Evolutionary conservation across 2,113 vertebrate genomes (phyloP), one percentile per base, ranked within the genome.

Genomic region (Malurus alboscapulatus): DNA sequence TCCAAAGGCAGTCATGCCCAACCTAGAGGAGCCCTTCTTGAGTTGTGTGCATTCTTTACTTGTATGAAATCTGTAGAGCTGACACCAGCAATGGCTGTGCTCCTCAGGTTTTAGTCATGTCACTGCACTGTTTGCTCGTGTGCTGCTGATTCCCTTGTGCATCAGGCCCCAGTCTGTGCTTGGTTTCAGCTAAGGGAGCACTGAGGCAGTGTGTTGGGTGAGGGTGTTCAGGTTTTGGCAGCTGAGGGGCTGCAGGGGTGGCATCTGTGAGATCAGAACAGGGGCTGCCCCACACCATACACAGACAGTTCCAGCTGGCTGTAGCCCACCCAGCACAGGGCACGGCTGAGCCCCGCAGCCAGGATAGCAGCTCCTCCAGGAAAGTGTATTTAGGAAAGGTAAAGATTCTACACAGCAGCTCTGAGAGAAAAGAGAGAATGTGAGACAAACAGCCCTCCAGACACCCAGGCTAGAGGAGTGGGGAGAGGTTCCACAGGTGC

Each of bases 81-180:
- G 72, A 69, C 47, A 71, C 5, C 32, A 75, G 51, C 55, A 80
- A 13, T 38, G 38, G 12, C 53, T 53, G 20, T 24, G 29, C 25
- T 29, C 29, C 57, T 58, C 38, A 50, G 24, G 20, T 34, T 54
- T 50, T 17, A 47, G 45, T 62, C 0, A 0, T 7, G 7, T 27
- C 0, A 0, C 9, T 22, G 5, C 51, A 30, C 20, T 25, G 3
- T 38, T 54, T 51, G 17, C 45, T 27, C 1, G 0, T 25, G 57
- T 18, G 9, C 67, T 2, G 0, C 25, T 14, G 29, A 21, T 3
- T 5, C 22, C 27, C 20, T 29, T 40, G 40, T 16, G 40, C 34
- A 22, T 48, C 9, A 8, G 54, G 44, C 17, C 67, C 30, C 50
- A 53, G 14, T 9, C 22, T 19, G 32, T 5, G 3, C 55, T 63